Evolutionary conservation across 53 echinoderm and acorn worm genomes (phyloP).

Genomic region (Echinarachnius parma): DNA sequence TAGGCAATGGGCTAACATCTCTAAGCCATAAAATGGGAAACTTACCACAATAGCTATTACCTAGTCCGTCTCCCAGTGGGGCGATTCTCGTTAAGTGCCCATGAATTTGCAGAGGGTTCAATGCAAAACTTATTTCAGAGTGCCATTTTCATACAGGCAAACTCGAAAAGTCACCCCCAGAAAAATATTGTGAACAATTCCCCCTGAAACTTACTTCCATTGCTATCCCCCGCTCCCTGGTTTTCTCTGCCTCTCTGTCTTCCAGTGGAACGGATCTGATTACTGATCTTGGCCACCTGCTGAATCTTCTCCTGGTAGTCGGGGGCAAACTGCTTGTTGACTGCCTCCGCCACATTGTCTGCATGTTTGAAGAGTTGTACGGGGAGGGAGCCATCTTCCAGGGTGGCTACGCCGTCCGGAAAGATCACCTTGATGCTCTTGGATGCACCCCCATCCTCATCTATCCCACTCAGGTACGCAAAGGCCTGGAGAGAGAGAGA

Average conservation of each 20-base stretch:
- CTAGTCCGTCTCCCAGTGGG: too few relatives aligned
- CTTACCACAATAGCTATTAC: too few relatives aligned
- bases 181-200: too few relatives aligned
- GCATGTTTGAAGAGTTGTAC: not conserved
- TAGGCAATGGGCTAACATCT: too few relatives aligned
- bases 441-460: not conserved
- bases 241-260: not conserved
- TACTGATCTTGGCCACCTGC: not conserved
- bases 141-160: too few relatives aligned
- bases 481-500: too few relatives aligned
- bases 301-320: not conserved
- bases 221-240: not conserved
- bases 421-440: not conserved
- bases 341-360: not conserved
- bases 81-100: too few relatives aligned
- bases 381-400: not conserved
- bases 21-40: too few relatives aligned
- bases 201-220: not conserved
- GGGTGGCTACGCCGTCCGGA: not conserved
- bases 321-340: constrained; percentile 4
- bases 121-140: too few relatives aligned
- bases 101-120: too few relatives aligned
- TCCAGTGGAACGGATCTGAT: not conserved
- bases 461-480: too few relatives aligned
- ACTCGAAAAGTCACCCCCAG: too few relatives aligned